Base-by-base conservation (phyloP, 2,113 vertebrate species). In the Falco punctatus region DNA sequence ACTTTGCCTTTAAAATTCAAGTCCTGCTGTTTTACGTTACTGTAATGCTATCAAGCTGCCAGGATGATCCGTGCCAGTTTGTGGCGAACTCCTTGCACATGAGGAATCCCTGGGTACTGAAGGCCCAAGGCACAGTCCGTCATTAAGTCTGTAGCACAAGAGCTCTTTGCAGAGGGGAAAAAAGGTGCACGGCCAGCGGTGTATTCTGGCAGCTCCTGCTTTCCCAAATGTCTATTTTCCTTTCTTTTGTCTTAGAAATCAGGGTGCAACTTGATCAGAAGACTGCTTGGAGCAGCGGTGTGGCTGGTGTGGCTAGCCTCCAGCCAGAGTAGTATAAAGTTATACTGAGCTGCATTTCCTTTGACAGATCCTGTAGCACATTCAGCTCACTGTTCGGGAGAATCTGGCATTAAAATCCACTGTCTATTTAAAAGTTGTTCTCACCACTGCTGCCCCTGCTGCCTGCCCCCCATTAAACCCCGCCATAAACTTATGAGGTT, bases 41-140 rank as follows among this genome's bases (percentile, higher is more conserved):
- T 67, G 21, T 48, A 32, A 23, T 8, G 32, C 20, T 32, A 30
- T 59, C 32, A 27, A 15, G 54, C 49, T 77, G 62, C 13, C 69
- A 5, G 38, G 13, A 42, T n/a, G 20, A 32, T 52, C 15, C 0
- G 0, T 72, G 52, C 32, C 57, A 19, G 14, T 23, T 49, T 5
- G 2, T 52, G 27, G 17, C 44, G 58, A 72, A 13, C 35, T 49
- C 52, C 54, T 57, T 32, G 30, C 32, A 33, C 0, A 0, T 20
- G 55, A 73, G 6, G 54, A 30, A 51, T 54, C 42, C 46, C 64
- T 65, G 71, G 30, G 46, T 80, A 42, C 65, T 52, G 14, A 46
- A 44, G 32, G 27, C 18, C 49, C 15, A 11, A 32, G 19, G n/a
- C 30, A 22, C 38, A 0, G 0, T n/a, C 54, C 57, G 42, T 7